Conservation (phyloP, 2,888 invertebrate genomes). For the Pseudanteris insignis region DNA sequence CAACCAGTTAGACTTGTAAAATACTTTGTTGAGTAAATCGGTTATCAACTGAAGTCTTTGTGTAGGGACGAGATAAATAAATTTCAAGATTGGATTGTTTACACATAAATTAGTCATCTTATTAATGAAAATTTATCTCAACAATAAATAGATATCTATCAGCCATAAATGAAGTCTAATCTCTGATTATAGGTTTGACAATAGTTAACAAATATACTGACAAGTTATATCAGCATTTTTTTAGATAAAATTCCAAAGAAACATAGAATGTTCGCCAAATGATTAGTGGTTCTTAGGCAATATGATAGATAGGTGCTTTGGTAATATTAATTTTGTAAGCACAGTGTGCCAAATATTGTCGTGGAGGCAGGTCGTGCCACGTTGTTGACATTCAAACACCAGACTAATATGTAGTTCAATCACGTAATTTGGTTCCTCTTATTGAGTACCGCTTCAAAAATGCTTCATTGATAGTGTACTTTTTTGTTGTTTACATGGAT, state of each 20-base stretch:
- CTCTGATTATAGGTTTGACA: not conserved
- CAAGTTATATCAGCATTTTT: no score
- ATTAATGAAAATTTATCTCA: constrained; percentile 1
- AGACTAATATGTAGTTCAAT: constrained; percentile 19
- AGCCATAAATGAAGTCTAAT: constrained; percentile 1
- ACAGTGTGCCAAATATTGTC: constrained; percentile 25
- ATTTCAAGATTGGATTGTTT: no score
- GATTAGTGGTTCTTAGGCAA: constrained; percentile 14
- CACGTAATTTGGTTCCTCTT: constrained; percentile 3
- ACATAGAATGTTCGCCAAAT: constrained; percentile 14
- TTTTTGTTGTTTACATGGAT: no score
- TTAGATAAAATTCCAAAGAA: constrained; percentile 1
- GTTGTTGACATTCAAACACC: not conserved
- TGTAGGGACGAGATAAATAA: no score
- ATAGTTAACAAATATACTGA: not conserved
- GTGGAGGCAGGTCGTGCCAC: constrained; percentile 3
- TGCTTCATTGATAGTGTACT: no score
- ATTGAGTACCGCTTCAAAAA: no score
- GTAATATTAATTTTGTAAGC: constrained; percentile 1
- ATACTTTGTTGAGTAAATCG: not conserved
- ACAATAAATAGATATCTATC: not conserved
- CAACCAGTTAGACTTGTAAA: not conserved
- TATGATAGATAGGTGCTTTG: constrained; percentile 21
- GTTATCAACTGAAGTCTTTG: no score
- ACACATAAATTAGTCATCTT: not conserved